Base-by-base conservation (phyloP, 2,113 vertebrate species). In the Zapus hudsonius region DNA sequence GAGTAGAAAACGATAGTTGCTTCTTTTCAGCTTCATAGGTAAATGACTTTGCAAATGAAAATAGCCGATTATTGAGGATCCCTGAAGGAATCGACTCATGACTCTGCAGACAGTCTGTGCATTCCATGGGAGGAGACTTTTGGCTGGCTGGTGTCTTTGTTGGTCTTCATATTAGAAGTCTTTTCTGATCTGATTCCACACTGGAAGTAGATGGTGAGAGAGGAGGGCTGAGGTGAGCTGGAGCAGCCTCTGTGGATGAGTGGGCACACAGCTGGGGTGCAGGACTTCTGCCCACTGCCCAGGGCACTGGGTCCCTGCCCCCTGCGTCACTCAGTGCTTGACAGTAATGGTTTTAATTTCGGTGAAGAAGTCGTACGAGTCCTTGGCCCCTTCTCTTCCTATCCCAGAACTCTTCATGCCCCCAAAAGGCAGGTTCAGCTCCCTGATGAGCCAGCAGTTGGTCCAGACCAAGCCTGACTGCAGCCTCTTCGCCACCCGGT, bases 371-470 rank as follows among this genome's bases (percentile, higher is more conserved):
- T 99, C 98, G 0, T 99, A 99, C 12, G 99, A 99, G 95, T 99
- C 99, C 90, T 98, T 99, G 92, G 97, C 99, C 57, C 99, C 99
- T 57, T 99, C 99, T 94, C 99, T 98, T 33, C 99, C 99, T 80
- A 99, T 92, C 4, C 99, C 99, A 10, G 99, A 99, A 92, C 97
- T 97, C 97, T 99, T 99, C 99, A 99, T 99, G 31, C 99, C 99
- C 40, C 99, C 99, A 27, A 99, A 99, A 0, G 99, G 99, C 94
- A 99, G 98, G 93, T 99, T 99, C 94, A 99, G 98, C 94, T 99
- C 99, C 82, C 99, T 98, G 95, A 99, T 96, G 75, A 99, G 98
- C 99, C 99, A 99, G 97, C 99, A 99, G 97, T 99, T 99, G 97
- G 98, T 99, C 99, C 99, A 99, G 87, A 99, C 99, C 96, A 99